These are phyloP conservation scores for Epinephelus malabaricus DNA, from an alignment of 2,797 vertebrate species.

Conservation along the genomic window DNA sequence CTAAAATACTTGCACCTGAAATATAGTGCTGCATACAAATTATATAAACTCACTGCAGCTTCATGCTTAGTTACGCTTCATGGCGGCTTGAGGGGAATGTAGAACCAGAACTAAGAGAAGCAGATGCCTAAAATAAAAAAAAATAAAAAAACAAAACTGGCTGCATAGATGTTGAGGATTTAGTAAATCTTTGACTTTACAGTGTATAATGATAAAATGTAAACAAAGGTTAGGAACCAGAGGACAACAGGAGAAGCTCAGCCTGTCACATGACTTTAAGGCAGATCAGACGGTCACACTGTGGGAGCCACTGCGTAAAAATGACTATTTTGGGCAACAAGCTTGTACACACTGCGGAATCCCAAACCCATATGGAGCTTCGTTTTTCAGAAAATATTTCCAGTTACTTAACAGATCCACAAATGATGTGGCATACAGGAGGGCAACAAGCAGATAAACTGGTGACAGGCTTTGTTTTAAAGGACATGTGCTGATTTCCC, in stretches of 20 bases:
- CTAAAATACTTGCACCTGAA: slow-evolving; percentile 15
- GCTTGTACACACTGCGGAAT: slow-evolving; percentile 3
- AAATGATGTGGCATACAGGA: background rate
- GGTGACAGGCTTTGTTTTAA: background rate
- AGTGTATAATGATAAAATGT: background rate
- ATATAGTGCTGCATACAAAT: slow-evolving; percentile 21
- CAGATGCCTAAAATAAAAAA: background rate
- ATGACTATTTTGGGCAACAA: slow-evolving; percentile 11
- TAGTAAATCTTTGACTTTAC: background rate
- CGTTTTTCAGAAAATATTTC: background rate
- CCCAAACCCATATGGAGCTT: slow-evolving; percentile 5
- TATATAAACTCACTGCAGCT: slow-evolving; percentile 22
- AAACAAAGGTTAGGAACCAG: background rate
- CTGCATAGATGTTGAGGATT: background rate
- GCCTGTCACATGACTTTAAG: background rate
- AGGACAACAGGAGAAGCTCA: background rate
- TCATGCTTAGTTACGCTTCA: slow-evolving; percentile 38
- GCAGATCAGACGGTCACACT: slow-evolving; percentile 26
- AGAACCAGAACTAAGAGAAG: background rate
- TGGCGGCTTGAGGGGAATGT: background rate
- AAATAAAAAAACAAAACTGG: background rate
- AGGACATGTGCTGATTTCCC: slow-evolving; percentile 3
- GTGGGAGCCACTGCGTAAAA: slow-evolving; percentile 18
- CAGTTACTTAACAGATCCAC: background rate
- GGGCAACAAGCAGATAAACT: too few relatives aligned